Evolutionary conservation across 2,888 invertebrate genomes (phyloP), one percentile per base, ranked within the genome.

Genomic region (Drepana falcataria): DNA sequence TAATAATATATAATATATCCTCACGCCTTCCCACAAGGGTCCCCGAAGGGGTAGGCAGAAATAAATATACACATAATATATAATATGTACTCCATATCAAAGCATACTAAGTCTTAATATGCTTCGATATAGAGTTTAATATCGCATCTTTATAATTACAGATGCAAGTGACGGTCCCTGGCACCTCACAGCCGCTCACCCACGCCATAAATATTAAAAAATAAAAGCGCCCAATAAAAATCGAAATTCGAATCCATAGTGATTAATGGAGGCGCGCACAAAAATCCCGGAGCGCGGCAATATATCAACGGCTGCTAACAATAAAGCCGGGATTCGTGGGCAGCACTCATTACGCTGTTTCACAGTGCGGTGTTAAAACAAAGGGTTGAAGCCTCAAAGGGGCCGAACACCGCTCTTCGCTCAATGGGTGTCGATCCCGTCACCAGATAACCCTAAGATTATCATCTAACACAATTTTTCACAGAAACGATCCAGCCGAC

Each of bases 381-480:
- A 83, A 79, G 77, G 73, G 71, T 73, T 66, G 60, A 58, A 48
- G 35, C 52, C 70, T 75, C 79, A 85, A 85, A 84, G 78, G 71
- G 69, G 69, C 84, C 81, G 77, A 63, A 54, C 69, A 60, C 63
- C 69, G 68, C 71, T 71, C 66, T 64, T 59, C 68, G 65, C 67
- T 78, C 76, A 81, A 84, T 83, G 77, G 76, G 77, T 82, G 81
- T 85, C 76, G 84, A 88, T 84, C 81, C 74, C 67, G 68, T 71
- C 73, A 71, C 73, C 70, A 75, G 86, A 87, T 88, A 87, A 81
- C 63, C 68, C 64, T 57, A 63, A 69, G 87, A 87, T 88, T 82
- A 65, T 52, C 65, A 86, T 87, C 88, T 82, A 86, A 86, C 86
- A 86, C 88, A 87, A 85, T 88, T 87, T 84, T 86, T 88, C 85